A percentile compares a stretch with the other conserved stretches of the same genome.
phyloP scores from a whole-genome alignment of 2,797 vertebrate genomes.

The Myotis myotis region DNA sequence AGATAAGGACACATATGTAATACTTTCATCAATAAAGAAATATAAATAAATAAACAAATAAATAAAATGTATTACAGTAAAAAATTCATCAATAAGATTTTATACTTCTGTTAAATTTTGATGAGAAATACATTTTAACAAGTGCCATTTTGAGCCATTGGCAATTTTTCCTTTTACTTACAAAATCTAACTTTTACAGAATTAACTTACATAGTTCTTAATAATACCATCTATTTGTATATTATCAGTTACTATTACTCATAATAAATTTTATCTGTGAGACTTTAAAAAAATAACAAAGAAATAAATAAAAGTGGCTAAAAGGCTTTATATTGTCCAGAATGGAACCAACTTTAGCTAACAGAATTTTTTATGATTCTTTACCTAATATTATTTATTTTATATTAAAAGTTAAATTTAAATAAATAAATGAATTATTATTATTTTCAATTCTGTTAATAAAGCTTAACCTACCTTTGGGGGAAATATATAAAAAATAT shows the following conservation, averaged over 20 bases:
- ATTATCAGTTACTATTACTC: background rate
- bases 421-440: background rate
- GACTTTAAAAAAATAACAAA: background rate
- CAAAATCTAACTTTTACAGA: constrained; percentile 7
- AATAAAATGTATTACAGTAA: too few relatives aligned
- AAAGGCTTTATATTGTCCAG: background rate
- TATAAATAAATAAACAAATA: too few relatives aligned
- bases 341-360: background rate
- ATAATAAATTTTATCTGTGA: background rate
- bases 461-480: background rate
- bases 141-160: background rate
- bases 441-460: background rate
- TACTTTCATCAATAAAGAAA: too few relatives aligned
- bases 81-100: background rate
- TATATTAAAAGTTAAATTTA: background rate
- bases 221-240: background rate
- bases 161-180: background rate
- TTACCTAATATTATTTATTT: background rate
- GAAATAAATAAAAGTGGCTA: background rate
- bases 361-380: background rate
- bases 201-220: constrained; percentile 1
- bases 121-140: constrained; percentile 16
- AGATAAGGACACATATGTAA: too few relatives aligned
- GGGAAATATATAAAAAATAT: background rate
- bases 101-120: constrained; percentile 8